Base-by-base conservation (phyloP, 1,140 invertebrate genomes). In the Drosophila jambulina region DNA sequence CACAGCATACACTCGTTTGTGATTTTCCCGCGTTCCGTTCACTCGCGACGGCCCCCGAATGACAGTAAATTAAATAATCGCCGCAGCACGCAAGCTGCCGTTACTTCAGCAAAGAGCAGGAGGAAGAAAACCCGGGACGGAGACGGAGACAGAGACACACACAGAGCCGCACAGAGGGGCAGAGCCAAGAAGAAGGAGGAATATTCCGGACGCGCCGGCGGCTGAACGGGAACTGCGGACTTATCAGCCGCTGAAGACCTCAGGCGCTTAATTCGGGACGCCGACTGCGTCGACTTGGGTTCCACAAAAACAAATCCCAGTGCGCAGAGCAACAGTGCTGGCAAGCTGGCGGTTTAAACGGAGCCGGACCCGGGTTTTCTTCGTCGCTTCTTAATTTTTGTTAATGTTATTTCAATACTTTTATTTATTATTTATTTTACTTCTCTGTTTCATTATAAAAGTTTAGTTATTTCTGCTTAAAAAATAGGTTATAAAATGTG, bases 21-120 rank as follows among this genome's bases (percentile, higher is more conserved):
- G 42, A 45, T 57, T 76, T 25, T 51, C 51, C 36, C 62, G 51
- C 45, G 23, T 61, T 57, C 53, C 53, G 32, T 59, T 58, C 59
- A 43, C 67, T 65, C 65, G 56, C 54, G 42, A 0, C 19, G 4
- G 13, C 25, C 42, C 17, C 34, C 13, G 36, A 75, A 78, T 78
- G 75, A 53, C 43, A 49, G 54, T 90, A 80, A 87, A 87, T 87
- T 87, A 88, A 87, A 87, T 87, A 87, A 87, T 88, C 84, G 83
- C 38, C 68, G 78, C 69, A 86, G 68, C 84, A 88, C 84, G 85
- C 84, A 78, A 86, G 70, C 77, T 67, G 60, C 84, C 74, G 84
- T 87, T 87, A 90, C 62, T 80, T 58, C 25, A 46, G 23, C 40
- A 27, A 15, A 19, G 49, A 49, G 45, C 45, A 78, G 72, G 62